These are phyloP conservation scores for Prenolepis imparis DNA, from an alignment of 2,888 invertebrate genomes.

Conservation along the genomic window DNA sequence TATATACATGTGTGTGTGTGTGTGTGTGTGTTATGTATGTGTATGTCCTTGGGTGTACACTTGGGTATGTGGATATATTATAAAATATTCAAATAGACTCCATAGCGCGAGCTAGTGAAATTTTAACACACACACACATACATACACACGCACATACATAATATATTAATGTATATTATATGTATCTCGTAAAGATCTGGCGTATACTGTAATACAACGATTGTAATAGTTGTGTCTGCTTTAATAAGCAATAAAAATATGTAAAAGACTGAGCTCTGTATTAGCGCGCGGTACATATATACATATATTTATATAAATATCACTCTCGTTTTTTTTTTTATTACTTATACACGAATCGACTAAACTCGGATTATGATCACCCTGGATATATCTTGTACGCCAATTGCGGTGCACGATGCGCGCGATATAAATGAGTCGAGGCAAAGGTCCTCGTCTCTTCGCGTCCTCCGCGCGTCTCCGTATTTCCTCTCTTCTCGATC, in stretches of 20 bases:
- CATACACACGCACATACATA: conserved; percentile 56
- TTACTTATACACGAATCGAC: conserved; percentile 58
- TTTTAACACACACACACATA: conserved; percentile 19
- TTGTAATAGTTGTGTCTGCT: conserved; percentile 62
- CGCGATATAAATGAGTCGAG: conserved; percentile 61
- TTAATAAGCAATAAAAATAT: conserved; percentile 75
- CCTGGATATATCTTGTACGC: conserved; percentile 61
- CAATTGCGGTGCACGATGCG: conserved; percentile 39
- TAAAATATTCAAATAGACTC: conserved; percentile 63
- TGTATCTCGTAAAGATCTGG: conserved; percentile 60
- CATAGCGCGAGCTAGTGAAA: conserved; percentile 48
- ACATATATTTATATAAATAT: conserved; percentile 47
- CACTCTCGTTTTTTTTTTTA: conserved; percentile 40
- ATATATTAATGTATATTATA: conserved; percentile 60
- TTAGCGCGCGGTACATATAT: conserved; percentile 49
- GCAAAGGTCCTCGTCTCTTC: conserved; percentile 43
- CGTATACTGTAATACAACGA: conserved; percentile 69
- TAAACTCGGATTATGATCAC: conserved; percentile 68
- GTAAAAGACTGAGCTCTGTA: conserved; percentile 72
- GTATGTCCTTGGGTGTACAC: background rate
- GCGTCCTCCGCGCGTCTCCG: conserved; percentile 22
- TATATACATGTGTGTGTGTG: conserved; percentile 47
- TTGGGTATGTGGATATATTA: background rate
- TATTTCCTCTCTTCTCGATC: conserved; percentile 27
- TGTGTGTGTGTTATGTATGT: conserved; percentile 33